Evolutionary conservation across 2,113 vertebrate genomes (phyloP), one percentile per base, ranked within the genome.

Genomic region (Lophotis ruficrista): DNA sequence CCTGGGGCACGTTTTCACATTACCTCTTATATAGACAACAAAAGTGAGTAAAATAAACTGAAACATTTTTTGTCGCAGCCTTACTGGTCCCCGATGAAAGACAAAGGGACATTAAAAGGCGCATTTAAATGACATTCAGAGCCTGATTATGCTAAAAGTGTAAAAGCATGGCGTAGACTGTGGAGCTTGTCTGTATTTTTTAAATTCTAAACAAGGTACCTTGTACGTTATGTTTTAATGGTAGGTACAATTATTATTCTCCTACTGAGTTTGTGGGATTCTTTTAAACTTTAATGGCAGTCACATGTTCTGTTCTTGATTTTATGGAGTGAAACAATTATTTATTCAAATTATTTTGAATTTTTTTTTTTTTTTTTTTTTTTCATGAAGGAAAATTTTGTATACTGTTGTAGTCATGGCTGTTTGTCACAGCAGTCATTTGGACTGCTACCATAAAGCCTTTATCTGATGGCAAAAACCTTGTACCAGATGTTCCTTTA

Each of bases 251-350:
- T 98, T 98, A 97, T 94, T 96, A 96, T 96, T 97, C 24, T 37
- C 87, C 97, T 94, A 78, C 87, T 70, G 88, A 97, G 89, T 77
- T 79, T 79, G 88, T 80, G 87, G 93, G 91, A 70, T 95, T 96
- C 71, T 94, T 97, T 96, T 96, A 97, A 98, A 83, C 66, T 62
- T 85, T 76, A 73, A 94, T 61, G 84, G 37, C 77, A 95, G 86
- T 97, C 94, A 91, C 62, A 47, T 33, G 33, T 12, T 53, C 89
- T 45, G 37, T 83, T 97, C 83, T 93, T 89, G 54, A 61, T 97
- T 96, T 97, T 95, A 95, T 96, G 80, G 88, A 91, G 95, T 90
- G 86, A 89, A 95, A 97, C 94, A 95, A 98, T 95, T 97, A 96
- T 96, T 94, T 95, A 97, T 96, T 97, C 90, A 97, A 97, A 96